Conservation (phyloP, 2,888 invertebrate species). For the Synanthedon formicaeformis region DNA sequence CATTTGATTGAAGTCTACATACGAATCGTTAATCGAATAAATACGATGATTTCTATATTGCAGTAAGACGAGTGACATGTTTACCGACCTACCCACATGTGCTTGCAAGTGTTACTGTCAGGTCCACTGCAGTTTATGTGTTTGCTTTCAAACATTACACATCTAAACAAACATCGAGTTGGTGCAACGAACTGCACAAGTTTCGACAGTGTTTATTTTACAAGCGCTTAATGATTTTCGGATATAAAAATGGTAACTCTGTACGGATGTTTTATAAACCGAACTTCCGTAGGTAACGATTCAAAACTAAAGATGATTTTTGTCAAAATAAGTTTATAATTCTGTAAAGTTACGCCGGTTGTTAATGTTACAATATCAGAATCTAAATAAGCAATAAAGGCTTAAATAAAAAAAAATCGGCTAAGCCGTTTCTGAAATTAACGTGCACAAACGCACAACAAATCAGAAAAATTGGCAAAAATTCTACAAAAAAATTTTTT, state of each 20-base stretch:
- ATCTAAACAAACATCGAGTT: conserved; percentile 37
- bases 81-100: conserved; percentile 14
- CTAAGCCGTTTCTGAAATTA: no score
- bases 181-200: conserved; percentile 31
- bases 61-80: not conserved
- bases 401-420: no score
- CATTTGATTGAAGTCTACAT: no score
- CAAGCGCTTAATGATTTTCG: conserved; percentile 23
- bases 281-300: not conserved
- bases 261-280: conserved; percentile 23
- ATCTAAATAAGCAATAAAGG: no score
- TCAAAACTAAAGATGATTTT: no score
- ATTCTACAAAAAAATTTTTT: no score
- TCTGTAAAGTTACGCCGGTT: no score
- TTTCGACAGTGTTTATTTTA: conserved; percentile 27
- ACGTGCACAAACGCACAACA: no score
- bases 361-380: no score
- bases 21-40: not conserved
- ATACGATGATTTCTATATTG: not conserved
- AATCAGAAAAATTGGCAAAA: no score
- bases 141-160: conserved; percentile 39
- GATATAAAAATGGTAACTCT: conserved; percentile 28
- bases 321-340: no score
- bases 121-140: conserved; percentile 35
- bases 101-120: conserved; percentile 30